Evolutionary conservation across 1,140 invertebrate genomes (phyloP).

Genomic region (Macrobrachium nipponense): DNA sequence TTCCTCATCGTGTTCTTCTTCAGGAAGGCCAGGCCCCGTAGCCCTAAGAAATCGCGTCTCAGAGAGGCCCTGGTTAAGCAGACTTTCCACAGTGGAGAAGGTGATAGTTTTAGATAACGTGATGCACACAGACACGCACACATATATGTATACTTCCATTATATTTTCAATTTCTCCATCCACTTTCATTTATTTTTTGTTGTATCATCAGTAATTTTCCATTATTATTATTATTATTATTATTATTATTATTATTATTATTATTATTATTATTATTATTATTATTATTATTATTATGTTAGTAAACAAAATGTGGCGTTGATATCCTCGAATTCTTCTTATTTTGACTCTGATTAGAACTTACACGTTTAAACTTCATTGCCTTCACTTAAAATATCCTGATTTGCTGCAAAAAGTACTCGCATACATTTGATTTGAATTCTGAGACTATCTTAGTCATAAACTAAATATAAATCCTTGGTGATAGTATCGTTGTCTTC

Average conservation of each 20-base stretch:
- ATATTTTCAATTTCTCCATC: neutral
- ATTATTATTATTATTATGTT: no score
- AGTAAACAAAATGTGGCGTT: no score
- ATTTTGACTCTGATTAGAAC: no score
- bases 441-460: no score
- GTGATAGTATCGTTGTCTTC: no score
- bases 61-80: conserved; percentile 55
- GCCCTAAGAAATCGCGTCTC: conserved; percentile 62
- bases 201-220: neutral
- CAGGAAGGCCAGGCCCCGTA: conserved; percentile 64
- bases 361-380: no score
- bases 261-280: neutral
- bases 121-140: conserved; percentile 8
- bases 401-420: no score
- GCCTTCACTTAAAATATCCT: no score
- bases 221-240: neutral
- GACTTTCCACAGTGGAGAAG: neutral
- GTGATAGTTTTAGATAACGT: neutral
- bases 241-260: neutral
- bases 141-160: neutral
- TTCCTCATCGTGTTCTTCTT: conserved; percentile 70
- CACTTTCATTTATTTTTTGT: neutral
- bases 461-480: no score
- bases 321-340: no score
- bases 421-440: no score